Conservation (phyloP, 1,140 invertebrate genomes). For the Monochamus saltuarius region DNA sequence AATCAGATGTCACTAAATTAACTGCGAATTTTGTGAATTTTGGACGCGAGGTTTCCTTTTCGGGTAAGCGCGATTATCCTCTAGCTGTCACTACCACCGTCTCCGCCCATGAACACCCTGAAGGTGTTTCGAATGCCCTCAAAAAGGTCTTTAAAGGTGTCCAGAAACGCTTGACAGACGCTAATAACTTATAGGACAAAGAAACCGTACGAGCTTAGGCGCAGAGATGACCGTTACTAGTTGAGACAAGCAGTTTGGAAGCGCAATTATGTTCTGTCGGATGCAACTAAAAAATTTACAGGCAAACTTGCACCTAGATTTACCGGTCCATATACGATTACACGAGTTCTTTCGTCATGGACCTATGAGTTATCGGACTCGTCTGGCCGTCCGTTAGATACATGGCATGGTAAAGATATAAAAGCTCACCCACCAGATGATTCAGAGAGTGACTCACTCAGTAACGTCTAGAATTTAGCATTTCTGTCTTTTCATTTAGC, state of each 20-base stretch:
- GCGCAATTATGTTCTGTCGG: too few species aligned
- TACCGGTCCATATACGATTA: conserved; percentile 18
- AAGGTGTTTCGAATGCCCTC: too few species aligned
- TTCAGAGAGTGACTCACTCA: neutral
- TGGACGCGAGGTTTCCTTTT: conserved; percentile 10
- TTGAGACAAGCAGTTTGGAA: conserved; percentile 2
- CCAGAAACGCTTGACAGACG: too few species aligned
- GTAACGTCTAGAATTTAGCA: conserved; percentile 9
- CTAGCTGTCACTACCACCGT: neutral
- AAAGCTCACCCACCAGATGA: too few species aligned
- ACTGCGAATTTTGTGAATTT: too few species aligned
- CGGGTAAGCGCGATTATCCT: neutral
- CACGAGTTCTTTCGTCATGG: conserved; percentile 13
- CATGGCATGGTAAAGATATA: too few species aligned
- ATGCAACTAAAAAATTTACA: too few species aligned
- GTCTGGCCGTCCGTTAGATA: too few species aligned
- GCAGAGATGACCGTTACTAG: neutral
- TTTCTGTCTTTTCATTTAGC: neutral
- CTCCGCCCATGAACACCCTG: neutral
- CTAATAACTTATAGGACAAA: neutral
- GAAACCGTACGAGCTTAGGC: neutral
- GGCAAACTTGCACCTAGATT: conserved; percentile 17
- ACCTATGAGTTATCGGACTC: conserved; percentile 11
- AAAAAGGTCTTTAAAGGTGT: neutral
- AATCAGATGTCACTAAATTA: too few species aligned